Evolutionary conservation across 2,113 vertebrate species (phyloP), one percentile per base, ranked within the genome.

Genomic region (Perca schrenkii): DNA sequence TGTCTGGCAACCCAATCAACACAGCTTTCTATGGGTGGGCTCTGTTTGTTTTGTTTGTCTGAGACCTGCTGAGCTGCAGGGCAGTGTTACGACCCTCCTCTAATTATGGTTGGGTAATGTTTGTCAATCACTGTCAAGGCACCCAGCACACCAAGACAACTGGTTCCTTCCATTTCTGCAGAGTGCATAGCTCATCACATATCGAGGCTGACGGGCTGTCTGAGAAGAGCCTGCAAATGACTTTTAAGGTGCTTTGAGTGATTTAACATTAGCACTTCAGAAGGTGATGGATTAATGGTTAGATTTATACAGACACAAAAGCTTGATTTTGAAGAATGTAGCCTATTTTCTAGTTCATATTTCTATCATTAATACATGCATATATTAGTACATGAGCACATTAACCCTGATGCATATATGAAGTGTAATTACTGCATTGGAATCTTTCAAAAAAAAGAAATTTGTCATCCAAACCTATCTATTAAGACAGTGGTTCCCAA

Each of bases 31-130:
- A 83, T 17, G 36, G 74, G 74, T 71, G 71, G 79, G 78, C 73
- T 91, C 79, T 91, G 88, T 89, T 89, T 85, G 84, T 76, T 91
- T 81, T 91, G 88, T 89, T 89, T 85, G 84, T 76, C 47, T 77
- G 77, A 65, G 68, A 57, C 88, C 84, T 74, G 85, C 86, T 89
- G 86, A 83, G 86, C 88, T 80, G 82, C 62, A 40, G 77, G 83
- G 50, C 81, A 70, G 56, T 70, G 52, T 90, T 88, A 83, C 0
- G 11, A 88, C 83, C 88, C 74, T 74, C 67, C 69, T 78, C 65
- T 89, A 93, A 94, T 91, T 89, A 85, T 56, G 47, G 86, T 28
- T 28, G 28, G 83, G 71, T 86, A 73, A 86, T 92, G 80, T 85
- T 85, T 91, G 86, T 87, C 80, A 77, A 74, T 88, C 84, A 89